Conservation (phyloP, 2,797 vertebrate genomes). For the Sebastes taczanowskii region DNA sequence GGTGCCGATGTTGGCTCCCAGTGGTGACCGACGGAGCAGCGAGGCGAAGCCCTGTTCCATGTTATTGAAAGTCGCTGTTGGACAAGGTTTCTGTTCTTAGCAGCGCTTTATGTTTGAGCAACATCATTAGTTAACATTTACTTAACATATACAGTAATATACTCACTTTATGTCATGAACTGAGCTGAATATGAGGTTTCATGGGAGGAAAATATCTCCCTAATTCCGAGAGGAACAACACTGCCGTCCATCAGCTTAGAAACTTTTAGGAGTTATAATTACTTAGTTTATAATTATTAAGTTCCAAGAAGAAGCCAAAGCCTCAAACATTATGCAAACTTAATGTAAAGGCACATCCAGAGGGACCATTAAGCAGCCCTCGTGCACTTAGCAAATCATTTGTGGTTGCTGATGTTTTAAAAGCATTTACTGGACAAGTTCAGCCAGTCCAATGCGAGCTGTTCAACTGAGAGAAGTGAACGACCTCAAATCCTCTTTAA, state of each 20-base stretch:
- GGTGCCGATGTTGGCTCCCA: not conserved
- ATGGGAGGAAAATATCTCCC: not conserved
- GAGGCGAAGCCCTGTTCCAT: not conserved
- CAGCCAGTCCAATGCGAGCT: not conserved
- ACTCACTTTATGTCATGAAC: not conserved
- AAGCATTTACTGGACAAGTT: conserved; percentile 50
- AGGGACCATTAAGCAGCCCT: conserved; percentile 27
- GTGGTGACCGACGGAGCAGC: not conserved
- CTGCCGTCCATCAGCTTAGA: not conserved
- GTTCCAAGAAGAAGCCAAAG: conserved; percentile 6
- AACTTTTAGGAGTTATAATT: not conserved
- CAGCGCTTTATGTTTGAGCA: not conserved
- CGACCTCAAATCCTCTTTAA: conserved; percentile 6
- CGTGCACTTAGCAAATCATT: conserved; percentile 53
- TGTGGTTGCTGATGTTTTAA: conserved; percentile 49
- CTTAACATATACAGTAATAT: not conserved
- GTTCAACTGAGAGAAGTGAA: conserved; percentile 14
- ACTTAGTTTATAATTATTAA: not conserved
- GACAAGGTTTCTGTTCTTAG: conserved; percentile 21
- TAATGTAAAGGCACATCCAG: conserved; percentile 32
- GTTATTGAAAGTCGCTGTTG: not conserved
- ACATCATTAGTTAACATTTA: conserved; percentile 3
- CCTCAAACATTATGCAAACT: conserved; percentile 2
- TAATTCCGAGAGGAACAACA: not conserved
- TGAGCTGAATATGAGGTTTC: conserved; percentile 2